These are phyloP conservation scores for Pangasianodon hypophthalmus DNA, from an alignment of 2,113 vertebrate genomes.

Conservation along the genomic window DNA sequence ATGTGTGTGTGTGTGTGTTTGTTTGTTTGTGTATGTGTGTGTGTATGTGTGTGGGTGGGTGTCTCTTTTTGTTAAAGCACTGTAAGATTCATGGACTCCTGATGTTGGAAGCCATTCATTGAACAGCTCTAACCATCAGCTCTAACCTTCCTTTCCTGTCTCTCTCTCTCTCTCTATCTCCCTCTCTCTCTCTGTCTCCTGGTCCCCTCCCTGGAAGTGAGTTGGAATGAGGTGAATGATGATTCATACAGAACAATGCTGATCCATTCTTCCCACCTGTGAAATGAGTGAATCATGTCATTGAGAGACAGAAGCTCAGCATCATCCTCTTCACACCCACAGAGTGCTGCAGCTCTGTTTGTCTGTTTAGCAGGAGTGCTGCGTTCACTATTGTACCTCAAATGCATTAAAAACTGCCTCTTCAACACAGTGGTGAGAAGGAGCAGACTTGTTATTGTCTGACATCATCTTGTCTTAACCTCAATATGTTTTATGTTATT, in stretches of 20 bases:
- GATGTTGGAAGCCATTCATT: not conserved
- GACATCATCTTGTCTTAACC: not conserved
- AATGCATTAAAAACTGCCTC: not conserved
- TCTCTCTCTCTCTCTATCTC: not conserved
- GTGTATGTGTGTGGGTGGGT: not conserved
- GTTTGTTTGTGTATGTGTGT: not conserved
- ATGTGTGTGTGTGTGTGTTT: not conserved
- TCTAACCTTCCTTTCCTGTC: not conserved
- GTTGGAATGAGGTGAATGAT: constrained; percentile 13
- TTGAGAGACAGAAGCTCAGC: constrained; percentile 24
- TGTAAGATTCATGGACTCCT: not conserved
- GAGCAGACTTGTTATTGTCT: not conserved
- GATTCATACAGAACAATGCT: constrained; percentile 22
- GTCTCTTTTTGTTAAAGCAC: not conserved
- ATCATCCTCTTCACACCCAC: constrained; percentile 16
- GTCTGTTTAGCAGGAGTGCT: constrained; percentile 17
- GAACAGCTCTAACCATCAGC: not conserved
- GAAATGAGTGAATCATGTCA: constrained; percentile 20
- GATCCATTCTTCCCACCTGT: constrained; percentile 27
- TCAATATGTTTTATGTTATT: not conserved
- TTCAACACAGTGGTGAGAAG: not conserved
- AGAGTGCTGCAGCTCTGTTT: not conserved
- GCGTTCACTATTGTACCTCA: constrained; percentile 1
- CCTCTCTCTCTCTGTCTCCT: not conserved
- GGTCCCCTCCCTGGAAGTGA: not conserved